Evolutionary conservation across 2,888 invertebrate species (phyloP).

Genomic region (Serrognathus titanus): DNA sequence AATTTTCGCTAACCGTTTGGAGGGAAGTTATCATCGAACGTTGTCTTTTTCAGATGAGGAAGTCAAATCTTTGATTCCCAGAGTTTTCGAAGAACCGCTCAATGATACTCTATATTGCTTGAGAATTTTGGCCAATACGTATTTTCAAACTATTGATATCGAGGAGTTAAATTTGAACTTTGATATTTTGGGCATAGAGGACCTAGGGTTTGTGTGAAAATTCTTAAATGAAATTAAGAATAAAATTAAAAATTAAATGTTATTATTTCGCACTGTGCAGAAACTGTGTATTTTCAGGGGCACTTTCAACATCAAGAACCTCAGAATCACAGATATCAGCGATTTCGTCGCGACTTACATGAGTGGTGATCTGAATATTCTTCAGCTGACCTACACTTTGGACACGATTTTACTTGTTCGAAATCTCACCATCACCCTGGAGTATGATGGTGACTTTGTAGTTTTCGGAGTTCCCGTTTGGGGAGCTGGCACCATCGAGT

Average conservation of each 20-base stretch:
- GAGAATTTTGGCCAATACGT: background rate
- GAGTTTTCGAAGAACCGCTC: slow-evolving; percentile 8
- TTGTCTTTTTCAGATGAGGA: background rate
- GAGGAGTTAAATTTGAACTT: slow-evolving; percentile 10
- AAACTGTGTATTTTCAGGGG: too few species aligned
- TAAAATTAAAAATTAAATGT: too few species aligned
- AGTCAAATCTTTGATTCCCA: background rate
- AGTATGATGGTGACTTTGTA: slow-evolving; percentile 12
- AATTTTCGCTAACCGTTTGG: too few species aligned
- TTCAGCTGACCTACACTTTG: background rate
- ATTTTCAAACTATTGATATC: background rate
- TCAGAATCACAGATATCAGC: too few species aligned
- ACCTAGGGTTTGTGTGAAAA: slow-evolving; percentile 7
- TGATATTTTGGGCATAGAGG: slow-evolving; percentile 1
- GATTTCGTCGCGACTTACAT: too few species aligned
- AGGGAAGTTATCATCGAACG: too few species aligned
- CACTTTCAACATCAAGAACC: too few species aligned
- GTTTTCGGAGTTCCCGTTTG: slow-evolving; percentile 7
- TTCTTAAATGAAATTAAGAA: too few species aligned
- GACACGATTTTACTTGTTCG: slow-evolving; percentile 7
- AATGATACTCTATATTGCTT: slow-evolving; percentile 13
- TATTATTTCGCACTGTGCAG: too few species aligned
- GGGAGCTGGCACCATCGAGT: slow-evolving; percentile 14
- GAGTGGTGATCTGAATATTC: too few species aligned
- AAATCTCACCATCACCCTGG: slow-evolving; percentile 7